Evolutionary conservation across 2,113 vertebrate genomes (phyloP).

Genomic region (Onychostruthus taczanowskii): DNA sequence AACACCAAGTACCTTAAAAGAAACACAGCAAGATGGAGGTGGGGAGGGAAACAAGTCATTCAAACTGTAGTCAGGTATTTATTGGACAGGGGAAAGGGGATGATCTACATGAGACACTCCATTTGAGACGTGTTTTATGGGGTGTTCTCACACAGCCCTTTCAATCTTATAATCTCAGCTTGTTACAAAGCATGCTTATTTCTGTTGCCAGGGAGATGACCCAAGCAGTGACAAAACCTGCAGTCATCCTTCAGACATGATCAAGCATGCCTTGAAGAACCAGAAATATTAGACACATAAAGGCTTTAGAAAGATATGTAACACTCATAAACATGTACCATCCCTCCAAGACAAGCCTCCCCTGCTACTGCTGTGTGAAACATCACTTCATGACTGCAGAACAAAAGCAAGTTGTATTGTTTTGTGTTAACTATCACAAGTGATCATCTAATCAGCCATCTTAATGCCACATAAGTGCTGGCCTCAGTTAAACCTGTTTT

Average conservation of each 20-base stretch:
- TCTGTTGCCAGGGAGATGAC: slow-evolving; percentile 46
- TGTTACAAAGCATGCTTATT: neutral
- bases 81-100: neutral
- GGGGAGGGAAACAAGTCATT: neutral
- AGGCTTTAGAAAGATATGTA: neutral
- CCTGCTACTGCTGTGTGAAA: neutral
- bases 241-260: slow-evolving; percentile 39
- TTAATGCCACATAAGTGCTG: neutral
- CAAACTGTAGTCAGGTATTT: neutral
- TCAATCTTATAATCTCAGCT: slow-evolving; percentile 8
- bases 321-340: neutral
- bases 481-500: neutral
- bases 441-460: neutral
- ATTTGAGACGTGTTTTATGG: slow-evolving; percentile 11
- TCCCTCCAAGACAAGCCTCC: neutral
- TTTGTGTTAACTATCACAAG: neutral
- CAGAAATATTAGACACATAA: slow-evolving; percentile 43
- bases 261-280: slow-evolving; percentile 58
- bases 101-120: neutral
- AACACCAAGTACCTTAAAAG: neutral
- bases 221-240: slow-evolving; percentile 23
- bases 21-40: neutral
- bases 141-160: neutral
- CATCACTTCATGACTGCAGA: neutral
- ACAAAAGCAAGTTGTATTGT: neutral